These are phyloP conservation scores for Abrostola triplasia DNA, from an alignment of 2,888 invertebrate genomes.

Conservation along the genomic window DNA sequence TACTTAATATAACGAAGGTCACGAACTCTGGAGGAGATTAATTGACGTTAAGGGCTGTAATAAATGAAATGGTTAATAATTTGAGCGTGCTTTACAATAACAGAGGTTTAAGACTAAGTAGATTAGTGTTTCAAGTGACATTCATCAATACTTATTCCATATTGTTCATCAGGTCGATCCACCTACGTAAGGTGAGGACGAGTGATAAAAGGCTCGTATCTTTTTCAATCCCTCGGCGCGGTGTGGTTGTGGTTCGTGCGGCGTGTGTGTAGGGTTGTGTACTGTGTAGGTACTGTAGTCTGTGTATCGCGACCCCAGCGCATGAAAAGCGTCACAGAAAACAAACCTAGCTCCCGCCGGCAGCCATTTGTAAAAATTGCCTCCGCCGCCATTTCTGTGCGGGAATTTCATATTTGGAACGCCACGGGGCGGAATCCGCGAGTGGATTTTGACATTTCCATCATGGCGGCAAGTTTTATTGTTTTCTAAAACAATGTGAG, in stretches of 20 bases:
- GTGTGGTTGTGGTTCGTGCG: constrained; percentile 31
- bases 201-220: constrained; percentile 3
- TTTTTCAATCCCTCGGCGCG: constrained; percentile 41
- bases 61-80: constrained; percentile 30
- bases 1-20: constrained; percentile 63
- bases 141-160: not conserved
- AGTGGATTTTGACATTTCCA: constrained; percentile 77
- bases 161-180: not conserved
- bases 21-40: constrained; percentile 47
- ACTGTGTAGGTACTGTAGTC: no score
- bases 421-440: constrained; percentile 82
- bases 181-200: constrained; percentile 11
- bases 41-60: constrained; percentile 30
- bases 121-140: constrained; percentile 11
- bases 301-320: constrained; percentile 48
- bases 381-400: constrained; percentile 86
- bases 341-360: constrained; percentile 78
- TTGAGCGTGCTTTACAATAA: constrained; percentile 4
- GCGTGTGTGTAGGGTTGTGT: constrained; percentile 14
- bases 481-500: constrained; percentile 83
- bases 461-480: constrained; percentile 82
- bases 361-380: constrained; percentile 88
- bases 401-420: constrained; percentile 86
- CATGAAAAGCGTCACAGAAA: constrained; percentile 65
- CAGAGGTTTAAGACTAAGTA: no score